Evolutionary conservation across 1,140 invertebrate species (phyloP), one percentile per base, ranked within the genome.

Genomic region (Formica exsecta): DNA sequence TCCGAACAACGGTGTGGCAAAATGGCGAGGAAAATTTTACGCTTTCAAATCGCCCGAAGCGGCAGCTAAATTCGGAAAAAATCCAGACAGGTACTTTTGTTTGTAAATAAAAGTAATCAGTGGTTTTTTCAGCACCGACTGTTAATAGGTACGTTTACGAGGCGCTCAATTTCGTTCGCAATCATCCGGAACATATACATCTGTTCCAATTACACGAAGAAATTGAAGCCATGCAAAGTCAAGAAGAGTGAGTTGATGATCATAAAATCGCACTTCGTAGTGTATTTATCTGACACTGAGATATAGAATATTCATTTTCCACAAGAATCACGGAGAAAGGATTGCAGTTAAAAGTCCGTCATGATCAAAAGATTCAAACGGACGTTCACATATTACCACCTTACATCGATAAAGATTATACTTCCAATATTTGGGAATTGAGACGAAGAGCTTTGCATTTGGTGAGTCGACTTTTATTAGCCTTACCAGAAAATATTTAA

Each of bases 341-440:
- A 22, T 61, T 68, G 5, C 76, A 75, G 1, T 73, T 91, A 3
- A 91, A 89, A 38, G 44, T 88, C 22, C 86, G 89, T 73, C 95
- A 93, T 88, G 95, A 97, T 92, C 96, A 96, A 89, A 96, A 95
- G 25, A 95, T 96, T 29, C 97, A 98, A 94, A 98, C 97, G 13
- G 97, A 97, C 81, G 93, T 96, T 11, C 97, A 98, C 93, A 96
- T 97, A 36, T 81, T 90, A 61, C 96, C 96, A 0, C 90, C 95
- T 8, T 95, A 96, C 48, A 96, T 97, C 62, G 97, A 97, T 85
- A 96, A 96, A 86, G 95, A 96, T 68, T 98, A 98, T 92, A 96
- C 96, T 13, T 98, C 97, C 95, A 97, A 97, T 93, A 95, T 98
- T 83, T 98, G 98, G 97, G 96, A 98, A 86, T 95, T 97, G 77